These are phyloP conservation scores for Vireo altiloquus DNA, from an alignment of 2,113 vertebrate species.

Conservation along the genomic window DNA sequence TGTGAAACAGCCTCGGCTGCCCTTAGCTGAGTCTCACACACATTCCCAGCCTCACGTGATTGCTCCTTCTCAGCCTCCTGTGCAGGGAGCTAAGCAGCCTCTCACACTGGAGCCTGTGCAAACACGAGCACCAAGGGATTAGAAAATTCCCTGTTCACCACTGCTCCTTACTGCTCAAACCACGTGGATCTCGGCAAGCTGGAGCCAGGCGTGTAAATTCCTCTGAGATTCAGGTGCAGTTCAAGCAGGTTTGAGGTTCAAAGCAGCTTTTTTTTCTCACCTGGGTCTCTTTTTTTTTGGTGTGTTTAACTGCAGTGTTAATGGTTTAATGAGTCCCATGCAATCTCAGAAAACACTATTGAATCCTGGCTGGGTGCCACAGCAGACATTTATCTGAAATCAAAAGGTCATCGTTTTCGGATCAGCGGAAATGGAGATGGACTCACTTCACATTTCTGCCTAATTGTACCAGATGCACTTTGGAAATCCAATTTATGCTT, in stretches of 20 bases:
- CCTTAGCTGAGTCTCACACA: background rate
- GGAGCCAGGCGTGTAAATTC: background rate
- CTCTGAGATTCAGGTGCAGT: background rate
- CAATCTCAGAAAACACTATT: background rate
- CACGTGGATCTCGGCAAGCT: background rate
- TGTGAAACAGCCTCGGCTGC: fast-evolving
- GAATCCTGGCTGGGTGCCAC: slow-evolving; percentile 3
- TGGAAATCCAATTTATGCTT: background rate
- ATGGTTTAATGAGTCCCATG: slow-evolving; percentile 3
- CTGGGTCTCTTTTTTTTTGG: background rate
- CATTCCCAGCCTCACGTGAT: background rate
- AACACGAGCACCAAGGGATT: background rate
- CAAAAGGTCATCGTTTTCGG: background rate
- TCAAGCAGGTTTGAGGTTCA: background rate
- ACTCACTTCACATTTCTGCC: background rate
- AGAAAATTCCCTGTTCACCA: background rate
- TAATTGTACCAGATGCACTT: slow-evolving; percentile 5
- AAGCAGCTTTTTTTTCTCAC: background rate
- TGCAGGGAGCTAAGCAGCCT: background rate
- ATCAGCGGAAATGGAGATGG: background rate
- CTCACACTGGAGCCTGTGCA: background rate
- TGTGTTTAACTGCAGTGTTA: background rate
- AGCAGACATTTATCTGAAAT: slow-evolving; percentile 32
- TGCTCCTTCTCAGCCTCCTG: background rate
- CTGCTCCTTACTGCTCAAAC: background rate